Percentiles rank a stretch among this genome's conserved stretches.
These are phyloP conservation scores for Erebia ligea DNA, from an alignment of 2,888 invertebrate genomes.

Conservation along the genomic window DNA sequence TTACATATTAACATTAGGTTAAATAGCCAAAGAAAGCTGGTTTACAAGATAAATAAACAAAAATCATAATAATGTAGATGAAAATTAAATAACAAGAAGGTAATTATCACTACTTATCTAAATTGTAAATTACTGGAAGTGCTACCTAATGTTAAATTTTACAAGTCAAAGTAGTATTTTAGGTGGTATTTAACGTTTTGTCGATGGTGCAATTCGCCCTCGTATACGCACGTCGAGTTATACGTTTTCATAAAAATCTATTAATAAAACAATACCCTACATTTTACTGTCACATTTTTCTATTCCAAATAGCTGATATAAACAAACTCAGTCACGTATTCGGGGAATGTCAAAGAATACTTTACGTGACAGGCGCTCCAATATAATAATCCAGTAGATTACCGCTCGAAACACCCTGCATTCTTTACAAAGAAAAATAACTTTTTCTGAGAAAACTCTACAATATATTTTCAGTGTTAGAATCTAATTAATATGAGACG, in stretches of 20 bases:
- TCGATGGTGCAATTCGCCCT: too few relatives aligned
- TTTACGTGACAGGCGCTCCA: conserved; percentile 62
- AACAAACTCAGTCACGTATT: conserved; percentile 66
- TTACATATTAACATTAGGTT: too few relatives aligned
- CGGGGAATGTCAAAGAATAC: conserved; percentile 67
- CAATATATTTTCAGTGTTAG: conserved; percentile 24
- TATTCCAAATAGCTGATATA: conserved; percentile 60
- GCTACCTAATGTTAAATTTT: too few relatives aligned
- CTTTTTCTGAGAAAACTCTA: conserved; percentile 42
- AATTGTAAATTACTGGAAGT: too few relatives aligned
- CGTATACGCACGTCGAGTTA: too few relatives aligned
- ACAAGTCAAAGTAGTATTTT: too few relatives aligned
- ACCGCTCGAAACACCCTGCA: conserved; percentile 57
- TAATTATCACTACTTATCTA: too few relatives aligned
- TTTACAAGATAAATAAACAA: too few relatives aligned
- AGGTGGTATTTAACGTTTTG: too few relatives aligned
- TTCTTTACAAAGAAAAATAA: conserved; percentile 45
- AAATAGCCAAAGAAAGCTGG: too few relatives aligned
- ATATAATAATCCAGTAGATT: conserved; percentile 72
- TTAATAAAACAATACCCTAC: conserved; percentile 16
- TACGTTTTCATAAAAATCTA: conserved; percentile 9
- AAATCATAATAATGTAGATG: too few relatives aligned
- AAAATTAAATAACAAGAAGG: too few relatives aligned
- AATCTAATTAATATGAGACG: background rate
- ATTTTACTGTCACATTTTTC: conserved; percentile 29